Evolutionary conservation across 2,888 invertebrate genomes (phyloP).

Genomic region (Cenopis cana): DNA sequence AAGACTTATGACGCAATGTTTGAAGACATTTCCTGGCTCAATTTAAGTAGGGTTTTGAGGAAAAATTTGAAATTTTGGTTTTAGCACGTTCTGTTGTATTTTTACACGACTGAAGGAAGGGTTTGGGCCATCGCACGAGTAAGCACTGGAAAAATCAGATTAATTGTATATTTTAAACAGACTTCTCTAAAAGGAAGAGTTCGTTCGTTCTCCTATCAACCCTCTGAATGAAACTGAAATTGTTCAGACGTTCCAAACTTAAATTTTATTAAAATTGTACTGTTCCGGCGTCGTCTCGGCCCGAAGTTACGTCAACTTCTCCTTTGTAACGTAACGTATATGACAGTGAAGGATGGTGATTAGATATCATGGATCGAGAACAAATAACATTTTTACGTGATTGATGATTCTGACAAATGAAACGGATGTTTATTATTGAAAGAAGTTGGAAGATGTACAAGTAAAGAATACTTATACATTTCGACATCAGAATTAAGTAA

Average conservation of each 20-base stretch:
- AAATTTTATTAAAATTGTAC: conserved; percentile 12
- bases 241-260: too few relatives aligned
- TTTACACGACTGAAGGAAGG: too few relatives aligned
- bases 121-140: too few relatives aligned
- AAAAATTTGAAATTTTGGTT: background rate
- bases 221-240: too few relatives aligned
- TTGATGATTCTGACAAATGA: conserved; percentile 17
- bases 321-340: background rate
- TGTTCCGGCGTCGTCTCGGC: background rate
- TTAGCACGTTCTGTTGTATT: background rate
- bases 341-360: conserved; percentile 21
- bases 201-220: too few relatives aligned
- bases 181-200: too few relatives aligned
- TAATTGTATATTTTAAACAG: too few relatives aligned
- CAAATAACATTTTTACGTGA: conserved; percentile 26
- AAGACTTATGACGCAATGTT: conserved; percentile 12
- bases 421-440: background rate
- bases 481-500: too few relatives aligned
- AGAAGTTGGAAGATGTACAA: background rate
- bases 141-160: too few relatives aligned
- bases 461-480: too few relatives aligned
- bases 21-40: background rate
- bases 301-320: conserved; percentile 11
- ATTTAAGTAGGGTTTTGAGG: background rate
- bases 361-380: conserved; percentile 15